Percentiles rank a stretch among this genome's conserved stretches.
Conservation (phyloP, 2,797 vertebrate genomes). For the Sebastes iracundus region DNA sequence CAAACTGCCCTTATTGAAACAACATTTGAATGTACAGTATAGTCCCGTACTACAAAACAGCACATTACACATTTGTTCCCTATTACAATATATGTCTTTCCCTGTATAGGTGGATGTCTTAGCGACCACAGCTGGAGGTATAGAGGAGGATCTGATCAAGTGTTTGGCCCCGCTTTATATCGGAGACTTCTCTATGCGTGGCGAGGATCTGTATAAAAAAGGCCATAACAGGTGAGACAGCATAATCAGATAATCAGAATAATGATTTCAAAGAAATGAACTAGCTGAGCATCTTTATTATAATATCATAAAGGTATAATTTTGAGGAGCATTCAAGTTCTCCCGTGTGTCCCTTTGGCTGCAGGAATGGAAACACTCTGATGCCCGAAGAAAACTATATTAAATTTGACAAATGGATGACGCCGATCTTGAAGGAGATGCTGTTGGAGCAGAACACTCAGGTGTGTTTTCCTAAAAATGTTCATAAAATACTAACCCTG, state of each 20-base stretch:
- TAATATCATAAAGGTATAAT: not conserved
- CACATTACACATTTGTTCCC: not conserved
- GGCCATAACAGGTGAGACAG: conserved; percentile 85
- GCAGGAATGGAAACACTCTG: conserved; percentile 88
- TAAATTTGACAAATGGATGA: conserved; percentile 89
- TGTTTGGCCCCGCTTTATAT: conserved; percentile 86
- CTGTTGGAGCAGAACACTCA: conserved; percentile 86
- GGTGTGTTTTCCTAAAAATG: not conserved
- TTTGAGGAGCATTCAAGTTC: not conserved
- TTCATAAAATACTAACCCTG: too few species aligned
- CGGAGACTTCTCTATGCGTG: conserved; percentile 86
- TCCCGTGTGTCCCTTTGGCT: not conserved
- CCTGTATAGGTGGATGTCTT: conserved; percentile 86
- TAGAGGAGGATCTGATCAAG: conserved; percentile 91
- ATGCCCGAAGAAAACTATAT: conserved; percentile 91
- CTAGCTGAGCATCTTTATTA: too few species aligned
- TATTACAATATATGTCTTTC: not conserved
- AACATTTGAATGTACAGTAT: not conserved
- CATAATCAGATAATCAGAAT: not conserved
- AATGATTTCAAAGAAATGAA: too few species aligned
- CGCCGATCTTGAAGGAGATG: conserved; percentile 89
- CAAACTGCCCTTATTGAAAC: too few species aligned
- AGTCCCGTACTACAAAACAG: not conserved
- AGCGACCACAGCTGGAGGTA: conserved; percentile 87
- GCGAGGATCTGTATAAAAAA: conserved; percentile 82